Conservation (phyloP, 2,113 vertebrate species). For the Nesoenas mayeri region DNA sequence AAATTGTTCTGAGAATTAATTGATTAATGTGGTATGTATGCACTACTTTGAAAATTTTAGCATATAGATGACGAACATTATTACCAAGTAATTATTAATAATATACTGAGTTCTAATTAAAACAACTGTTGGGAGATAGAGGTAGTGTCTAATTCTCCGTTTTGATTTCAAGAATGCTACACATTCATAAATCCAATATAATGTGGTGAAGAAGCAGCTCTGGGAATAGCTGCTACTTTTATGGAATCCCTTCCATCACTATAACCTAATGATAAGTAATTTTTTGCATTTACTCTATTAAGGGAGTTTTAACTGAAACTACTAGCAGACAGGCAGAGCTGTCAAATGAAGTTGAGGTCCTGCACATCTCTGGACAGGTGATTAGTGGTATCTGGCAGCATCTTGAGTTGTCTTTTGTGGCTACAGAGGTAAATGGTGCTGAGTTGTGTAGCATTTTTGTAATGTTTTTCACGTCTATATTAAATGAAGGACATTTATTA, state of each 20-base stretch:
- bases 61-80: neutral
- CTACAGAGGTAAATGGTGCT: neutral
- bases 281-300: neutral
- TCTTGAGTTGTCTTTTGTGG: neutral
- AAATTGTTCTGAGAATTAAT: constrained; percentile 18
- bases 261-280: neutral
- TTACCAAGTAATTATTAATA: constrained; percentile 5
- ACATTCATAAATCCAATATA: neutral
- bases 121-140: neutral
- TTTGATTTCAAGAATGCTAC: neutral
- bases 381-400: neutral
- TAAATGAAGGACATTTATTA: neutral
- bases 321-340: neutral
- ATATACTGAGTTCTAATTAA: constrained; percentile 14
- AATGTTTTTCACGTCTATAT: neutral
- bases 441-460: neutral
- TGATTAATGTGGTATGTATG: neutral
- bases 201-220: neutral
- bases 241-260: neutral
- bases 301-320: neutral
- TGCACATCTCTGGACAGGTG: neutral
- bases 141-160: neutral
- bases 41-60: neutral
- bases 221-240: neutral
- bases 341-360: neutral